Base-by-base conservation (phyloP, 2,888 invertebrate species). In the Eupsilia transversa region DNA sequence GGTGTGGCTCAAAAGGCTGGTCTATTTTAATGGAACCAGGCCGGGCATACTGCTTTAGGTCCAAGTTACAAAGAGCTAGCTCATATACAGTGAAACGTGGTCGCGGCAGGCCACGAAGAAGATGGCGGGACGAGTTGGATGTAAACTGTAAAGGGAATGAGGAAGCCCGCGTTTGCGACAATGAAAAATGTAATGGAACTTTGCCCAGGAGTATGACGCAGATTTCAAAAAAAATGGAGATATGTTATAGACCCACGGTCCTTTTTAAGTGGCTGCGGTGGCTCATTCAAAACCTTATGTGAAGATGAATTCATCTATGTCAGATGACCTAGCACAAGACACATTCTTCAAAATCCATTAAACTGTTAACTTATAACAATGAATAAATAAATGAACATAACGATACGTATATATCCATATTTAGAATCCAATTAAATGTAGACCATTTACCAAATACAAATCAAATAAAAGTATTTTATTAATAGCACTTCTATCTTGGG, bases 401-500 rank as follows among this genome's bases (percentile, higher is more conserved):
- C 14, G 14, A 41, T 41, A 41, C 9, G 38, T 41, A 3, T 4
- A 41, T 41, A 14, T 54, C 49, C 14, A 41, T 41, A 14, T 54
- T 56, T 27, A 56, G 49, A 70, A 54, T 20, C 20, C 56, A 82
- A 78, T 59, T 67, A 67, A 65, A 72, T 35, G 30, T 65, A 52
- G 17, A 54, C 33, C 14, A n/a, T 9, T 61, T 60, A 59, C 38
- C 66, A 64, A 73, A 63, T 56, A 61, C 57, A 72, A 86, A 76
- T 56, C 43, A 67, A 73, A 74, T 30, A 80, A 67, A 82, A 79
- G 27, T 52, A 56, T n/a, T n/a, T n/a, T n/a, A n/a, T 54, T 61
- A 57, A 43, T 52, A 78, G 71, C n/a, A 68, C 65, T 61, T 61
- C 52, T 83, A 70, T 78, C 88, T 82, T 91, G 91, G 91, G 92